Evolutionary conservation across 2,113 vertebrate species (phyloP), one percentile per base, ranked within the genome.

Genomic region (Halichoeres trimaculatus): DNA sequence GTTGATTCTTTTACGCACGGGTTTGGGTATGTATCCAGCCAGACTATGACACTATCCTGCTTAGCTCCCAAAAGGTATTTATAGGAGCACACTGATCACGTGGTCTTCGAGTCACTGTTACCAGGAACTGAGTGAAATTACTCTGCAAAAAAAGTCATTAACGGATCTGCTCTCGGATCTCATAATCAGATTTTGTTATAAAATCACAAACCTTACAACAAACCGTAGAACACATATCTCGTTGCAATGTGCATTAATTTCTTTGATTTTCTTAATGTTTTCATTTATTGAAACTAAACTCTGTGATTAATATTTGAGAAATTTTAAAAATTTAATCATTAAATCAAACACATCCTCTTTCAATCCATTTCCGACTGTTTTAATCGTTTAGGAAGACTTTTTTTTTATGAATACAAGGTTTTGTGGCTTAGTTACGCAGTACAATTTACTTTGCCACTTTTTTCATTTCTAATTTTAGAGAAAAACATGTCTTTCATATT

Each of bases 31-130:
- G 78, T 78, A 89, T 91, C 89, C 90, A 85, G 83, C 67, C 81
- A 79, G 87, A 90, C 85, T 78, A 71, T 91, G 87, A 85, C 85
- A 90, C 90, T 93, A 80, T 86, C 81, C 85, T 84, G 76, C 81
- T 87, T 78, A 73, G 85, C 83, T 66, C 85, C 83, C 89, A 86
- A 91, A 90, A 91, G 85, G 88, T 89, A 93, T 95, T 94, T 95
- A 95, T 95, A 91, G 93, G 81, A 78, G 68, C 80, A 57, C 53
- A 65, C 76, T 57, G 78, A 48, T 94, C 94, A 95, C 94, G 93
- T 95, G 94, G 77, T 84, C 53, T 45, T 62, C 70, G 90, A 93
- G 91, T 93, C 92, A 90, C 87, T 70, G 74, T 80, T 80, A 91
- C 88, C 90, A 90, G 91, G 91, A 92, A 92, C 88, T 88, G 57